Evolutionary conservation across 2,797 vertebrate species (phyloP).

Genomic region (Hephaestus fuliginosus): DNA sequence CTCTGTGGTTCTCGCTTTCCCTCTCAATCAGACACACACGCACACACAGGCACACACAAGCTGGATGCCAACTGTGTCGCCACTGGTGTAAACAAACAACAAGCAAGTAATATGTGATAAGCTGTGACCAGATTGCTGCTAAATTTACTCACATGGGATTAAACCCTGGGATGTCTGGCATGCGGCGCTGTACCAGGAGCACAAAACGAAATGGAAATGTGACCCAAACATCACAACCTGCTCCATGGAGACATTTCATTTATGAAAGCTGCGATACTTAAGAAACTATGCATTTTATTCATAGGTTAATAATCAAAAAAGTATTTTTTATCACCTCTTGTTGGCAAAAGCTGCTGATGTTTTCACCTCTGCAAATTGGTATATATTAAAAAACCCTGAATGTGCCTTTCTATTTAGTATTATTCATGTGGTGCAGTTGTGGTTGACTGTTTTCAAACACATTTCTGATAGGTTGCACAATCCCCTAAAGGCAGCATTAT

Average conservation of each 20-base stretch:
- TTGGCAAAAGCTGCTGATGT: not conserved
- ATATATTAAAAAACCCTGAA: not conserved
- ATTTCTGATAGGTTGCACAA: not conserved
- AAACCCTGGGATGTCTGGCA: slow-evolving; percentile 9
- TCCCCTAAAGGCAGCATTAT: not conserved
- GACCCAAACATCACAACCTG: not conserved
- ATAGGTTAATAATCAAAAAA: not conserved
- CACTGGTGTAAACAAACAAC: slow-evolving; percentile 60
- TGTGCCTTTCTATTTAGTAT: not conserved
- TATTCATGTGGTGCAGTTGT: not conserved
- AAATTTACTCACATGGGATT: slow-evolving; percentile 35
- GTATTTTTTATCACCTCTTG: not conserved
- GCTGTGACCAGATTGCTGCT: slow-evolving; percentile 33
- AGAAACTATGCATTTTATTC: not conserved
- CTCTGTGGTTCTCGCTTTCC: slow-evolving; percentile 13
- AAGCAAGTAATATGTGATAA: slow-evolving; percentile 44
- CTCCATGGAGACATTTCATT: not conserved
- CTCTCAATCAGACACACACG: slow-evolving; percentile 22
- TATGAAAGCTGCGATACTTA: not conserved
- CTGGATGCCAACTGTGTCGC: slow-evolving; percentile 20
- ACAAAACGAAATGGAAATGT: not conserved
- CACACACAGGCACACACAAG: slow-evolving; percentile 5
- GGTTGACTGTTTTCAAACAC: not conserved
- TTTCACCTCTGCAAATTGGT: not conserved
- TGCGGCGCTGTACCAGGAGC: not conserved